phyloP scores from a whole-genome alignment of 2,797 vertebrate genomes.

The Podarcis lilfordi region DNA sequence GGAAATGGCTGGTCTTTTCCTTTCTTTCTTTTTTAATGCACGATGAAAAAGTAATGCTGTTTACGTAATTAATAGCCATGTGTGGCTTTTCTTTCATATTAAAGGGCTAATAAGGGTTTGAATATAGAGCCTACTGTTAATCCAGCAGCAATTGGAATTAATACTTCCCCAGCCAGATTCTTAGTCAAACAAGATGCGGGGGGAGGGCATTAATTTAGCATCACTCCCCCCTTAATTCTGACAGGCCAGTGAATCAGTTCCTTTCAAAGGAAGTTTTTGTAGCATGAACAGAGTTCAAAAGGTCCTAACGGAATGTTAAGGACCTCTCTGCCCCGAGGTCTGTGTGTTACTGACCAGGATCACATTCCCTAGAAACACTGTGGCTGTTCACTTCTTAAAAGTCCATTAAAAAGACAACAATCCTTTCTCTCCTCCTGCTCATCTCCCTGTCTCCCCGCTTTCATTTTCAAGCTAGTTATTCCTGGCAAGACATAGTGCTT shows the following conservation, averaged over 20 bases:
- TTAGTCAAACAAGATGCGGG: constrained; percentile 9
- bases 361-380: constrained; percentile 46
- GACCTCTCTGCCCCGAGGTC: constrained; percentile 57
- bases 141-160: constrained; percentile 25
- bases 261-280: constrained; percentile 70
- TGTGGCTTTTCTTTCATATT: constrained; percentile 26
- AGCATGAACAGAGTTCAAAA: constrained; percentile 71
- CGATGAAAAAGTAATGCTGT: not conserved
- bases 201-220: constrained; percentile 48
- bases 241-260: constrained; percentile 54
- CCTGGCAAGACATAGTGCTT: constrained; percentile 13
- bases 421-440: not conserved
- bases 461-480: constrained; percentile 14
- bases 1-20: not conserved
- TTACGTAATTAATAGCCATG: constrained; percentile 37
- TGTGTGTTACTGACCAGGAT: constrained; percentile 47
- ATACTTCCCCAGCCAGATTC: constrained; percentile 17
- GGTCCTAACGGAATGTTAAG: constrained; percentile 56
- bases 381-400: constrained; percentile 51
- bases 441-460: constrained; percentile 5
- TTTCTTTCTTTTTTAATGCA: not conserved
- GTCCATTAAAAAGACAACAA: not conserved
- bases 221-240: constrained; percentile 38
- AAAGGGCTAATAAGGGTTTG: constrained; percentile 36
- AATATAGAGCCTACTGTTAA: constrained; percentile 49